Evolutionary conservation across 1,140 invertebrate species (phyloP).

Genomic region (Cardiocondyla obscurior): DNA sequence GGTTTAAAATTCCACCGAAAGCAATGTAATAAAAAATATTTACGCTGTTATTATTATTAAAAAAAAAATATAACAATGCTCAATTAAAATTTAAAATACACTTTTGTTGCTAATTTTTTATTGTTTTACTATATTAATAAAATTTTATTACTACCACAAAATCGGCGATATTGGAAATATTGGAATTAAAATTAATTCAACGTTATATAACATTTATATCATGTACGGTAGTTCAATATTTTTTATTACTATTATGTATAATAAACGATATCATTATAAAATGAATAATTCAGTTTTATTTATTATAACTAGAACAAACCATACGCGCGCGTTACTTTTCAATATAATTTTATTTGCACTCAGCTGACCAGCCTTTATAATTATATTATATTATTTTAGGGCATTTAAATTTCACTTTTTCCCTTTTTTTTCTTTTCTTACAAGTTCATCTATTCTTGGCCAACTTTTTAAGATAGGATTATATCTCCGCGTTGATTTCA

Average conservation of each 20-base stretch:
- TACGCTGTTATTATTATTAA: background rate
- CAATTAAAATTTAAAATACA: background rate
- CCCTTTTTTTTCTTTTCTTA: no score
- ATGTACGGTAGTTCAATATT: background rate
- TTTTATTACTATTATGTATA: background rate
- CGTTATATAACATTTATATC: background rate
- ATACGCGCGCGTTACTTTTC: no score
- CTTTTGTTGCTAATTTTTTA: background rate
- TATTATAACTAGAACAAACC: no score
- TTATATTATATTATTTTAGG: no score
- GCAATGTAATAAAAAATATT: background rate
- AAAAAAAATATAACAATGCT: background rate
- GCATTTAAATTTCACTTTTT: no score
- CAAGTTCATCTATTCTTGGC: no score
- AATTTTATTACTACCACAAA: background rate
- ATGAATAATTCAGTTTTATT: background rate
- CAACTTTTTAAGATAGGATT: no score
- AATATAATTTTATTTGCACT: no score
- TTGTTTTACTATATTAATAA: background rate
- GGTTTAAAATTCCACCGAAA: background rate
- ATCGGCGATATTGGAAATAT: background rate
- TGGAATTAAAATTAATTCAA: background rate
- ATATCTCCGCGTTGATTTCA: slow-evolving; percentile 2
- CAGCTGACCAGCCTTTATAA: no score
- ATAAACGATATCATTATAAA: background rate